Percentiles rank a stretch among this genome's conserved stretches.
These are phyloP conservation scores for Sebastes umbrosus DNA, from an alignment of 2,797 vertebrate genomes.

Conservation along the genomic window DNA sequence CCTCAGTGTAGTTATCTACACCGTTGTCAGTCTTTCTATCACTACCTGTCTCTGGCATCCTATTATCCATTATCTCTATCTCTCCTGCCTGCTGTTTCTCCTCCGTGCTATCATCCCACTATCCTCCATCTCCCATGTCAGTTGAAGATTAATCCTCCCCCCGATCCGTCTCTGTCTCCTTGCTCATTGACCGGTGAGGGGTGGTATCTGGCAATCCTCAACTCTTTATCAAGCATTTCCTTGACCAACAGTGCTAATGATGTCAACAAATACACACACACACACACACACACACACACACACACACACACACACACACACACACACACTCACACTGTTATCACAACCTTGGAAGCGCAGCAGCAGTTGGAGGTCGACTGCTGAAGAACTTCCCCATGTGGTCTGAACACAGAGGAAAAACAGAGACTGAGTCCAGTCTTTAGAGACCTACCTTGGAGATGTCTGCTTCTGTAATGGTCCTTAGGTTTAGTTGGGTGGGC, in stretches of 20 bases:
- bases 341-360: slow-evolving; percentile 34
- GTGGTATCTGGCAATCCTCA: slow-evolving; percentile 74
- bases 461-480: slow-evolving; percentile 90
- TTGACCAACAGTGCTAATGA: slow-evolving; percentile 59
- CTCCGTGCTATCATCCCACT: slow-evolving; percentile 52
- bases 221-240: slow-evolving; percentile 68
- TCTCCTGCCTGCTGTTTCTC: slow-evolving; percentile 68
- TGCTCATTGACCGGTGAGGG: slow-evolving; percentile 54
- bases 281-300: slow-evolving; percentile 21
- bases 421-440: slow-evolving; percentile 22
- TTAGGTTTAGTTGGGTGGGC: slow-evolving; percentile 91
- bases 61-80: slow-evolving; percentile 66
- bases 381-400: slow-evolving; percentile 44
- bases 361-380: slow-evolving; percentile 24
- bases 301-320: slow-evolving; percentile 22
- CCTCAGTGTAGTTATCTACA: slow-evolving; percentile 55
- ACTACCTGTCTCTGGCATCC: slow-evolving; percentile 65
- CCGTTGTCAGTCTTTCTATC: slow-evolving; percentile 60
- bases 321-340: slow-evolving; percentile 27
- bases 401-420: slow-evolving; percentile 37
- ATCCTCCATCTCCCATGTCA: slow-evolving; percentile 66
- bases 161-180: slow-evolving; percentile 60
- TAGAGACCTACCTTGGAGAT: slow-evolving; percentile 90
- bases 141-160: slow-evolving; percentile 57
- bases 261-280: slow-evolving; percentile 32